Conservation (phyloP, 2,888 invertebrate species). For the Atrina japonica region DNA sequence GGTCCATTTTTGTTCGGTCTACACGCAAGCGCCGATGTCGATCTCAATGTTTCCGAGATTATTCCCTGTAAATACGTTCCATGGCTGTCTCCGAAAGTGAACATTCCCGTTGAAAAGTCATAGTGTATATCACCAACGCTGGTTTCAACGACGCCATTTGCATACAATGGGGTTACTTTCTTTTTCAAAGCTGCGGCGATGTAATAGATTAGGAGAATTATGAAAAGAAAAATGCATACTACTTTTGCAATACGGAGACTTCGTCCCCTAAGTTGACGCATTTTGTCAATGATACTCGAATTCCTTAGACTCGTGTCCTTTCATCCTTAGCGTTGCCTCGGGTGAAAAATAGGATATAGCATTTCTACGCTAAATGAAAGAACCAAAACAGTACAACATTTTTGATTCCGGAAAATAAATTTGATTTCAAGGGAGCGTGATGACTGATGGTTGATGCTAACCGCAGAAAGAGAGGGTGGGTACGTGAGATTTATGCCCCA, state of each 20-base stretch:
- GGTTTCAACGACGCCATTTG: slow-evolving; percentile 50
- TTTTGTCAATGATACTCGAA: slow-evolving; percentile 6
- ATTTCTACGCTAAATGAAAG: no score
- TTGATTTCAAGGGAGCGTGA: no score
- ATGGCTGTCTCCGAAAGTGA: slow-evolving; percentile 43
- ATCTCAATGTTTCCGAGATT: slow-evolving; percentile 41
- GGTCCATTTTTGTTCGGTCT: slow-evolving; percentile 32
- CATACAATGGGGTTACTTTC: slow-evolving; percentile 46
- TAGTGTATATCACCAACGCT: slow-evolving; percentile 52
- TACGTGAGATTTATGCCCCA: no score
- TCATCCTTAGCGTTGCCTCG: no score
- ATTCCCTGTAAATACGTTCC: slow-evolving; percentile 39
- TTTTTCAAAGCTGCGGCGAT: slow-evolving; percentile 42
- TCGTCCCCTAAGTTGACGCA: slow-evolving; percentile 39
- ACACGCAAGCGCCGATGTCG: slow-evolving; percentile 35
- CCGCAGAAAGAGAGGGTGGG: no score
- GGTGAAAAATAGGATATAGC: no score
- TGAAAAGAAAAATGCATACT: slow-evolving; percentile 28
- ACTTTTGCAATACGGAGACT: slow-evolving; percentile 35
- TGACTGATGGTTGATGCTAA: no score
- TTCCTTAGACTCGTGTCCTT: no score
- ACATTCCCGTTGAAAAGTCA: slow-evolving; percentile 62
- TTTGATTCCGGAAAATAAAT: no score
- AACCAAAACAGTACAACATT: no score
- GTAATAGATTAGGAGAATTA: slow-evolving; percentile 47